Percentiles rank a stretch among this genome's conserved stretches.
Evolutionary conservation across 2,888 invertebrate genomes (phyloP).

Genomic region (Ctenicera cuprea): DNA sequence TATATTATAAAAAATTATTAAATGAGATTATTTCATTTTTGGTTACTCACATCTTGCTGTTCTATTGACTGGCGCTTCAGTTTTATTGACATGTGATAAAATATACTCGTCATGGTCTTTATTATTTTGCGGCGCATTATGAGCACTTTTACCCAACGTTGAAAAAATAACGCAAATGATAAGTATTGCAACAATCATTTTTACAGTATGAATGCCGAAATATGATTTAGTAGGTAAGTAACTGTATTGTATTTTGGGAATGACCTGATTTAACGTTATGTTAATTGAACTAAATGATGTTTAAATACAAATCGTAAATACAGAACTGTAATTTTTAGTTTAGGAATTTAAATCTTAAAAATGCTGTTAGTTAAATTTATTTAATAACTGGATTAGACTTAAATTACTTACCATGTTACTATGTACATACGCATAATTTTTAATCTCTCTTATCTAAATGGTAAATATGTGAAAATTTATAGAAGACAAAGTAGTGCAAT

Average conservation of each 20-base stretch:
- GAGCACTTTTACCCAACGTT: neutral
- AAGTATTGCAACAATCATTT: neutral
- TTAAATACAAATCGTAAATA: neutral
- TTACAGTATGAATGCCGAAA: neutral
- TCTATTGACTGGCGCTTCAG: neutral
- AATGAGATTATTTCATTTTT: neutral
- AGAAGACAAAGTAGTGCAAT: no score
- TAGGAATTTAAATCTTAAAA: neutral
- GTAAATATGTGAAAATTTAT: no score
- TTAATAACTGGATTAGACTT: neutral
- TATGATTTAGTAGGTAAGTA: neutral
- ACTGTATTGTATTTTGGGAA: neutral
- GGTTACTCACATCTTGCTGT: slow-evolving; percentile 4
- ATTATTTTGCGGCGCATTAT: neutral
- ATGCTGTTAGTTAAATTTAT: neutral
- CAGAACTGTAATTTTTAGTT: neutral
- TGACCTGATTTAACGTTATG: neutral
- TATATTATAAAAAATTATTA: neutral
- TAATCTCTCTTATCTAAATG: no score
- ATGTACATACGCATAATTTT: neutral
- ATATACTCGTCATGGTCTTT: no score
- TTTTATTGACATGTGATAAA: neutral
- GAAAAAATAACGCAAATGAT: neutral
- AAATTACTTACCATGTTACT: neutral
- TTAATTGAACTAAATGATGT: neutral